These are phyloP conservation scores for Glaucomys volans DNA, from an alignment of 2,113 vertebrate species.

Conservation along the genomic window DNA sequence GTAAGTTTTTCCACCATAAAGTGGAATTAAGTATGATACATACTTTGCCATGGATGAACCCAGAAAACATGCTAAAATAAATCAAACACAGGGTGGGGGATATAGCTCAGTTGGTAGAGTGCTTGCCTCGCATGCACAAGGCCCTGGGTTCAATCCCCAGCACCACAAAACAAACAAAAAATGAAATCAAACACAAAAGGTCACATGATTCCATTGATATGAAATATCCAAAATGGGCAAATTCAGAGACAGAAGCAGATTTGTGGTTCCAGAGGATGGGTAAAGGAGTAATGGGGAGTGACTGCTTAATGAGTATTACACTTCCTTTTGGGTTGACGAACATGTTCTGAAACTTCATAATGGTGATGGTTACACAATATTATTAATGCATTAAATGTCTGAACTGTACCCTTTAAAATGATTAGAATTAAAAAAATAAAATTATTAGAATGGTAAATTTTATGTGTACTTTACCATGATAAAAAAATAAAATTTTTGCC, in stretches of 20 bases:
- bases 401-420: not conserved
- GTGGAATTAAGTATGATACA: not conserved
- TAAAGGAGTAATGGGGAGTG: not conserved
- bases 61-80: slow-evolving; percentile 30
- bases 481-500: not conserved
- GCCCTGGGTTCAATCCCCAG: no score
- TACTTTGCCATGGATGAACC: not conserved
- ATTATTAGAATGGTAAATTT: slow-evolving; percentile 11
- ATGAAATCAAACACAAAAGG: not conserved
- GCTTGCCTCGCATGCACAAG: no score
- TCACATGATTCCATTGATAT: not conserved
- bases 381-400: not conserved
- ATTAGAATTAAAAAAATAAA: not conserved
- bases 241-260: not conserved
- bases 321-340: slow-evolving; percentile 42
- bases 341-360: slow-evolving; percentile 8
- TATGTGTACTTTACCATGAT: not conserved
- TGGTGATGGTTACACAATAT: not conserved
- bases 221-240: slow-evolving; percentile 9
- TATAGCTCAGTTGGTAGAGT: no score
- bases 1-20: not conserved
- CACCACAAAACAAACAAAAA: no score
- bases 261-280: not conserved
- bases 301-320: not conserved
- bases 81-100: not conserved